phyloP scores from a whole-genome alignment of 2,797 vertebrate genomes.

The Centropyge bicolor region DNA sequence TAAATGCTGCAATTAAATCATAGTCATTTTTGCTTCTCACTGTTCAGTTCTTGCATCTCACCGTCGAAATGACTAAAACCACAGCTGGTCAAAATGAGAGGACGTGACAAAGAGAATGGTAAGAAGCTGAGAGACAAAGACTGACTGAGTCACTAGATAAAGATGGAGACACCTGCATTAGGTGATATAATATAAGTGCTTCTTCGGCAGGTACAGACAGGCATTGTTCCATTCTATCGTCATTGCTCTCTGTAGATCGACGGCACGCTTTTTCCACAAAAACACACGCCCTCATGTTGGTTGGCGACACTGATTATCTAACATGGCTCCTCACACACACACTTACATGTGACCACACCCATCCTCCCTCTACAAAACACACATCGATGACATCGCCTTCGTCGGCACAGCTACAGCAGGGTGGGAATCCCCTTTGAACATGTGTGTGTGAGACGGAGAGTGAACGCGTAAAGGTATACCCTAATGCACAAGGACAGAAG shows the following conservation, averaged over 20 bases:
- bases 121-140: constrained; percentile 6
- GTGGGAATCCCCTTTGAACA: constrained; percentile 75
- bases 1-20: constrained; percentile 22
- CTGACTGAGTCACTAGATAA: constrained; percentile 18
- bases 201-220: constrained; percentile 37
- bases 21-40: background rate
- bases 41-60: constrained; percentile 9
- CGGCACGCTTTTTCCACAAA: constrained; percentile 37
- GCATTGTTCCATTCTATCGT: constrained; percentile 16
- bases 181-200: background rate
- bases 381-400: constrained; percentile 25
- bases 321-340: constrained; percentile 32
- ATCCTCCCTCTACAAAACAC: constrained; percentile 26
- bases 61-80: constrained; percentile 6
- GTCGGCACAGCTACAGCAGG: constrained; percentile 16
- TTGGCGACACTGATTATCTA: constrained; percentile 24
- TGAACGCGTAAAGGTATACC: constrained; percentile 46
- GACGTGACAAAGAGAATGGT: background rate
- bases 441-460: constrained; percentile 29
- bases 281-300: constrained; percentile 3
- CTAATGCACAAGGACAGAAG: constrained; percentile 58
- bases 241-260: background rate
- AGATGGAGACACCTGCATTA: constrained; percentile 4
- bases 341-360: constrained; percentile 54
- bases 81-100: constrained; percentile 9